Base-by-base conservation (phyloP, 2,888 invertebrate genomes). In the Nomada fabriciana region DNA sequence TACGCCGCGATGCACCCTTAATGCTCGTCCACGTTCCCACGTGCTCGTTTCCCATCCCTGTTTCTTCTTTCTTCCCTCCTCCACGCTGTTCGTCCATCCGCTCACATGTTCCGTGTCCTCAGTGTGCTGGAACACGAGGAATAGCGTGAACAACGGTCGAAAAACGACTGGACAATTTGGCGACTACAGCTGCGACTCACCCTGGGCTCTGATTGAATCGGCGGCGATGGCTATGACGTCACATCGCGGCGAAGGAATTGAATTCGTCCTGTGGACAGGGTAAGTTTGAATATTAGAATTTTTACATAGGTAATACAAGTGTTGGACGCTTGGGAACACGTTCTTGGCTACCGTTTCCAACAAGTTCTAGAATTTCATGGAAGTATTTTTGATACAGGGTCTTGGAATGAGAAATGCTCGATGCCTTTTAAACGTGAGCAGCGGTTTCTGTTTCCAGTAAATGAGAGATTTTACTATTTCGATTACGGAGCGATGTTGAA, bases 221-320 rank as follows among this genome's bases (percentile, higher is more conserved):
- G 98, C 98, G 10, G 97, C 98, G 77, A 95, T 96, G 91, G 97
- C 97, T 87, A 98, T 98, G 98, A 96, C 97, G 94, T 96, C 96
- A 72, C 95, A 97, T 80, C 97, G 97, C 92, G 96, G 97, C 64
- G 97, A 98, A 94, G 98, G 97, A 93, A 97, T 98, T 81, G 98
- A 98, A 94, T 98, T 98, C 93, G 97, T 98, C 29, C 94, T 98
- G 36, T 98, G 98, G 98, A 98, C 98, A 29, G 98, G 98, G 98
- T 98, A 95, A 43, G 88, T 84, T 25, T 60, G 9, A 3, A 57
- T 20, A 25, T 2, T 57, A 57, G 11, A 47, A 47, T 15, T 3
- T 47, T 47, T 47, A 47, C 13, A 10, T 3, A 15, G 13, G 15
- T 15, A 3, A 47, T 3, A 1, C 11, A 47, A 47, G 47, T 3